Conservation (phyloP, 2,113 vertebrate species). For the Microtus montanus region DNA sequence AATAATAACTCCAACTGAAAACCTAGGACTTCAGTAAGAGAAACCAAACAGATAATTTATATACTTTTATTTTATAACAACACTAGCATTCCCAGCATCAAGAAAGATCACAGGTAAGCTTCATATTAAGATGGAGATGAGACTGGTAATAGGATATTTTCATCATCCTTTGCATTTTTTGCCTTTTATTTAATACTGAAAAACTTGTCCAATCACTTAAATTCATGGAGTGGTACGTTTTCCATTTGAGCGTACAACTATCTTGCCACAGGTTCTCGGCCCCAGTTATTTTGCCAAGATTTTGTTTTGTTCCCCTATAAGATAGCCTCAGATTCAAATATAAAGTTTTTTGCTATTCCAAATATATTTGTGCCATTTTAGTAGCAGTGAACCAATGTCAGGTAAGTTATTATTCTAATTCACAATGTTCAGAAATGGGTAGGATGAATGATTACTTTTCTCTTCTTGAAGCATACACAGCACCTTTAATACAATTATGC, state of each 20-base stretch:
- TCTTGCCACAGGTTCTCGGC: background rate
- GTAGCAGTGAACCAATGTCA: background rate
- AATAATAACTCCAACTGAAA: background rate
- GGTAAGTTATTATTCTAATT: background rate
- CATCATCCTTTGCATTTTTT: background rate
- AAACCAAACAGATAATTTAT: background rate
- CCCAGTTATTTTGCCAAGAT: background rate
- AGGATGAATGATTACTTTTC: background rate
- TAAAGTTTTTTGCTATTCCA: background rate
- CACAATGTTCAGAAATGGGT: background rate
- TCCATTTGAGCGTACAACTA: background rate
- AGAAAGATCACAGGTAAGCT: background rate
- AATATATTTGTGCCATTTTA: background rate
- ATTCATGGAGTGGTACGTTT: background rate
- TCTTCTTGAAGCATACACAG: background rate
- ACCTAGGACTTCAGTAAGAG: slow-evolving; percentile 26
- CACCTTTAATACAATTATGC: background rate
- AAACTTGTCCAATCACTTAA: background rate
- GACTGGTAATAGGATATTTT: background rate
- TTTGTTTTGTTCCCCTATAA: background rate
- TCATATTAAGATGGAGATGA: slow-evolving; percentile 11
- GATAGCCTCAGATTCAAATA: background rate
- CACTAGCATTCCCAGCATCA: background rate
- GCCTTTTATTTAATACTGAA: background rate
- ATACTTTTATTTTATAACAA: background rate